Base-by-base conservation (phyloP, 2,113 vertebrate genomes). In the Rhombomys opimus region DNA sequence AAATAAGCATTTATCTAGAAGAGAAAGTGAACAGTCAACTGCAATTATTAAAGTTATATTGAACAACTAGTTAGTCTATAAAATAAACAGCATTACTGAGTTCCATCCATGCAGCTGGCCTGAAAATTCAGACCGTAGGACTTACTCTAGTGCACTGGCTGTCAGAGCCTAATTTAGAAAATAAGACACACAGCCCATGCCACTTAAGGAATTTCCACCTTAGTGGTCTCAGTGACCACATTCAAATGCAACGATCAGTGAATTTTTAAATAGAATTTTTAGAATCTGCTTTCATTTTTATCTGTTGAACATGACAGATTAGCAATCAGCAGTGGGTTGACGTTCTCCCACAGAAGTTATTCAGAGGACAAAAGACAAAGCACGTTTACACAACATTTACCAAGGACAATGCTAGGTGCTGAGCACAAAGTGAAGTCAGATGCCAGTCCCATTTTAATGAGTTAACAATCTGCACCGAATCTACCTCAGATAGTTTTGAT, bases 311-410 rank as follows among this genome's bases (percentile, higher is more conserved):
- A 93, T 72, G 92, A 87, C 90, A 91, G 91, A 95, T 91, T 96
- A 95, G 96, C 91, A 97, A 96, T 93, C 92, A 84, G 76, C 78
- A 87, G 90, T 94, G 94, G 96, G 96, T 84, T 95, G 89, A 94
- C 73, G 89, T 25, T 96, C 95, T 96, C 97, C 94, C 95, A 97
- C 90, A 70, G 95, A 98, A 95, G 97, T 96, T 94, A 96, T 86
- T 95, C 91, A 73, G 95, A 95, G 91, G 89, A 94, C 93, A 97
- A 88, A 96, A 65, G 70, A 97, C 95, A 97, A 96, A 97, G 97
- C 93, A 92, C 93, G 96, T 87, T 95, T 87, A 96, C 95, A 93
- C 92, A 77, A 65, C 92, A 87, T 91, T 93, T 95, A 95, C 54
- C 77, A 87, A 89, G 70, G 67, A 92, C 68, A 96, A 82, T 32